These are phyloP conservation scores for Sitta carolinensis DNA, from an alignment of 2,797 vertebrate genomes.

Conservation along the genomic window DNA sequence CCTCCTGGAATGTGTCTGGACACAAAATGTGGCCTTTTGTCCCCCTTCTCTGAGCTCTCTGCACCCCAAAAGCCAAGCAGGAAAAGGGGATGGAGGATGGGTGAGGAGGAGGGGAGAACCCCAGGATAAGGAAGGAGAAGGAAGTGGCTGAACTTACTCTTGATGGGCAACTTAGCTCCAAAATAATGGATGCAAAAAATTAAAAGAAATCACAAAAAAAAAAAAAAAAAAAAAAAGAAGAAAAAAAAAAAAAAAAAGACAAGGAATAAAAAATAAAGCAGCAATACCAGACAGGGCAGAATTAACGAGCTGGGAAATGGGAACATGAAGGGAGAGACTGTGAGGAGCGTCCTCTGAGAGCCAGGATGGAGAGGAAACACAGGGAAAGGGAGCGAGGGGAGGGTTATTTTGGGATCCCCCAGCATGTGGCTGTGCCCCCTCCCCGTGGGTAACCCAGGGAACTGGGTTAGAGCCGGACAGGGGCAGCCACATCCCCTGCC, in stretches of 20 bases:
- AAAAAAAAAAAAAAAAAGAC: not conserved
- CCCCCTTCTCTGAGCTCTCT: not conserved
- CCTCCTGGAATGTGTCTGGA: not conserved
- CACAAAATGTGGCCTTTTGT: rapidly evolving
- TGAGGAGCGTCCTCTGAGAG: not conserved
- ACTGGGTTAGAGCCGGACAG: not conserved
- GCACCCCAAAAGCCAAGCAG: not conserved
- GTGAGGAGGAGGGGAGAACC: not conserved
- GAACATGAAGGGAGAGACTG: not conserved
- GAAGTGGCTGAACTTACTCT: constrained; percentile 66
- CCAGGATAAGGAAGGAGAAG: not conserved
- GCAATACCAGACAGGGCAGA: not conserved
- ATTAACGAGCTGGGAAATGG: not conserved
- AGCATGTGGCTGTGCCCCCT: not conserved
- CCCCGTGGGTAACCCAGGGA: rapidly evolving
- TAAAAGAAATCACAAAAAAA: not conserved
- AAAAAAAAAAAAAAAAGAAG: not conserved
- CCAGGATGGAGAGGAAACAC: not conserved
- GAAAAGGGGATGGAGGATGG: not conserved
- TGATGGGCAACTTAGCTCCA: constrained; percentile 69
- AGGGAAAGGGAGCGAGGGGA: not conserved
- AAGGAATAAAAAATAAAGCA: constrained; percentile 44
- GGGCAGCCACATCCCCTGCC: not conserved
- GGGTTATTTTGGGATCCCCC: not conserved
- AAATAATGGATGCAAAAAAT: constrained; percentile 57